Percentiles rank a stretch among this genome's conserved stretches.
phyloP scores from a whole-genome alignment of 1,140 invertebrate species.

The Tetramorium parvispinum region DNA sequence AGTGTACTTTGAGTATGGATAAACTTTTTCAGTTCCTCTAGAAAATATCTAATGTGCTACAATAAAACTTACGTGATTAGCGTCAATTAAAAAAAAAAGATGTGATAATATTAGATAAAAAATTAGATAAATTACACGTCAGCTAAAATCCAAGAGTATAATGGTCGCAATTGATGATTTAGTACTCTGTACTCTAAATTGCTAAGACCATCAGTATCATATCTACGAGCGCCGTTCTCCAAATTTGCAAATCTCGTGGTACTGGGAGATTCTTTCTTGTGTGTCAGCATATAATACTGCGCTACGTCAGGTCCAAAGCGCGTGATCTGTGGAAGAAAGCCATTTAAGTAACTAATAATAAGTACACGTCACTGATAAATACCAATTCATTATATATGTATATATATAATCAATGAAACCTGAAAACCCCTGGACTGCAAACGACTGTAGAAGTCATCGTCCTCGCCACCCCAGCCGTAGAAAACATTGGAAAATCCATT shows the following conservation, averaged over 20 bases:
- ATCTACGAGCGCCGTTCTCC: slow-evolving; percentile 86
- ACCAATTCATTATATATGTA: no score
- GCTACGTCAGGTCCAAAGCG: slow-evolving; percentile 91
- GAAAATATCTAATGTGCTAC: background rate
- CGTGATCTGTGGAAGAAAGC: slow-evolving; percentile 85
- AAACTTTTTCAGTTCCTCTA: background rate
- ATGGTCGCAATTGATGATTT: slow-evolving; percentile 80
- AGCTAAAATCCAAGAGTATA: slow-evolving; percentile 84
- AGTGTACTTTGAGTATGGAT: background rate
- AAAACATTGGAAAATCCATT: slow-evolving; percentile 98
- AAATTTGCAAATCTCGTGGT: slow-evolving; percentile 87
- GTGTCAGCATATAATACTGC: slow-evolving; percentile 92
- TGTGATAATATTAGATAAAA: background rate
- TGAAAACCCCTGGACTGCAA: slow-evolving; percentile 81
- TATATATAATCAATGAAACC: slow-evolving; percentile 60
- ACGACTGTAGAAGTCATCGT: slow-evolving; percentile 93
- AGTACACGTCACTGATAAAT: background rate
- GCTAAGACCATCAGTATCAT: slow-evolving; percentile 89
- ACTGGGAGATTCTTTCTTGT: slow-evolving; percentile 89
- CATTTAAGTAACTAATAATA: background rate
- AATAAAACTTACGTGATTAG: background rate
- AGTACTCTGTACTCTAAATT: slow-evolving; percentile 85
- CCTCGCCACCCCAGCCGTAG: slow-evolving; percentile 95
- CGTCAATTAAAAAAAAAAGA: background rate
- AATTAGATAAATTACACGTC: slow-evolving; percentile 74